Base-by-base conservation (phyloP, 2,797 vertebrate genomes). In the Sebastes miniatus region DNA sequence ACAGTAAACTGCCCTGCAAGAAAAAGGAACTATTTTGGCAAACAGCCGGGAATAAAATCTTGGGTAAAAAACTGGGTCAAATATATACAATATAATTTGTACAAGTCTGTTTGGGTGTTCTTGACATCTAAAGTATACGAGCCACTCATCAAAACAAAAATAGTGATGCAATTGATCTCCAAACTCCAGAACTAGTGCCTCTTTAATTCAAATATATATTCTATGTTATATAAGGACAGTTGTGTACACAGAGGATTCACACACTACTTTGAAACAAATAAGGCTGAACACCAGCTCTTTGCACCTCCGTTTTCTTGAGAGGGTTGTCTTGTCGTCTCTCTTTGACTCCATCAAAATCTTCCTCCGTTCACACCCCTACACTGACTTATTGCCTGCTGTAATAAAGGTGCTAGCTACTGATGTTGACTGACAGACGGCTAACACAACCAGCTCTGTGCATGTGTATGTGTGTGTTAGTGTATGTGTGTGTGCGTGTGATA, bases 341-440 rank as follows among this genome's bases (percentile, higher is more conserved):
- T 90, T 61, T 74, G 86, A 89, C 85, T 90, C 87, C 77, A 91
- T 88, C 87, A 90, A 84, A 91, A 81, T 88, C 87, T 77, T 83
- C 88, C 65, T 79, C 74, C 13, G 34, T 87, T 93, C 81, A 81
- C 87, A 92, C 84, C 74, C 71, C 50, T 64, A 72, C 76, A 72
- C 89, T 72, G 82, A 91, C 91, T 92, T 87, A 87, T 91, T 90
- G 90, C 86, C 92, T 86, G 79, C 73, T 92, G 90, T 84, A 93
- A 92, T 94, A 94, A 92, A 92, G 92, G 90, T 62, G 70, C 79
- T 52, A 87, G 90, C 88, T 84, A 80, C 89, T 93, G 94, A 94
- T 93, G 84, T 84, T 93, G 92, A 94, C 86, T 92, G 93, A 92
- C 91, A 92, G 86, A 90, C 39, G 58, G 82, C 88, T 84, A 92